Percentiles rank a stretch among this genome's conserved stretches.
Conservation (phyloP, 2,797 vertebrate species). For the Loris lydekkerianus region DNA sequence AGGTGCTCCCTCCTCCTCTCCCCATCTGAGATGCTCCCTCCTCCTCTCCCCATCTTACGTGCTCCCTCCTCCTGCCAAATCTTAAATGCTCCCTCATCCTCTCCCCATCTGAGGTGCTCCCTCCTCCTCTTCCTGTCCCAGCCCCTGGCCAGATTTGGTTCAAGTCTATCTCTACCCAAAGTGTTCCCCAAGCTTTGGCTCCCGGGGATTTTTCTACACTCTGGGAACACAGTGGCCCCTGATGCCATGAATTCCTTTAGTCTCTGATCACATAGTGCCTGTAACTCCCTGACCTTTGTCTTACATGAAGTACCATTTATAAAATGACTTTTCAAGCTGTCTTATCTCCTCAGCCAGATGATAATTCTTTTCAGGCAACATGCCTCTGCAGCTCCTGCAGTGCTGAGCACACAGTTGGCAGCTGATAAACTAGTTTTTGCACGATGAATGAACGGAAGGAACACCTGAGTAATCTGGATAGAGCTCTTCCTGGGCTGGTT, state of each 20-base stretch:
- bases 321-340: not conserved
- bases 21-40: too few relatives aligned
- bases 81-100: too few relatives aligned
- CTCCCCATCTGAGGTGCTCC: not conserved
- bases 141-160: not conserved
- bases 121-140: too few relatives aligned
- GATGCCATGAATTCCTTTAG: not conserved
- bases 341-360: not conserved
- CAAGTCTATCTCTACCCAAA: not conserved
- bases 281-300: not conserved
- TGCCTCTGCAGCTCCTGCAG: not conserved
- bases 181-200: not conserved
- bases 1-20: too few relatives aligned
- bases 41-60: too few relatives aligned
- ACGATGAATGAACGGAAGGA: fast-evolving
- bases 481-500: too few relatives aligned
- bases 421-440: not conserved
- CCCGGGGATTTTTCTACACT: not conserved
- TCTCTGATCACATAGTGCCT: not conserved
- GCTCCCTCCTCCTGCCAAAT: too few relatives aligned
- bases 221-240: not conserved
- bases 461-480: not conserved
- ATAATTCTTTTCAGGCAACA: not conserved
- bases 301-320: not conserved
- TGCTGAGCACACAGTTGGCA: not conserved